A percentile compares a stretch with the other conserved stretches of the same genome.
Conservation (phyloP, 1,140 invertebrate species). For the Venturia canescens region DNA sequence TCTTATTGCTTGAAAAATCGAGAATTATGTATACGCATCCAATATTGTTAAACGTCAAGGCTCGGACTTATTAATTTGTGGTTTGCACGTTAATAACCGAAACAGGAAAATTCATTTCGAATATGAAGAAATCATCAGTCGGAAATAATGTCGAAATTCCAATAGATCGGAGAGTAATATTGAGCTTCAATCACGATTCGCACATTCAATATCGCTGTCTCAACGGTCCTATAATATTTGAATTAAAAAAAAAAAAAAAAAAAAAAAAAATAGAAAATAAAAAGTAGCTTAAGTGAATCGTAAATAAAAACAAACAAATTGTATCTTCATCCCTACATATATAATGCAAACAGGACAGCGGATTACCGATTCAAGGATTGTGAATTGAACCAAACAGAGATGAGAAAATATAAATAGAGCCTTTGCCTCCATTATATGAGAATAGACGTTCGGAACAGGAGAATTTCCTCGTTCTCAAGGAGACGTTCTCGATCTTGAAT, state of each 20-base stretch:
- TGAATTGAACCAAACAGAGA: neutral
- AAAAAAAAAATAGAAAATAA: too few species aligned
- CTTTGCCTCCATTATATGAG: slow-evolving; percentile 56
- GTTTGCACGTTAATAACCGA: too few species aligned
- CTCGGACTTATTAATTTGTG: neutral
- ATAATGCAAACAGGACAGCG: slow-evolving; percentile 5
- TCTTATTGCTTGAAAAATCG: neutral
- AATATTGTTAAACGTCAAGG: neutral
- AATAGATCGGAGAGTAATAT: too few species aligned
- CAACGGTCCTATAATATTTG: too few species aligned
- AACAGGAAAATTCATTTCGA: too few species aligned
- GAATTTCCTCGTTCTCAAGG: slow-evolving; percentile 23
- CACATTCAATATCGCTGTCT: too few species aligned
- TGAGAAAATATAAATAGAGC: slow-evolving; percentile 6
- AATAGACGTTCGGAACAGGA: slow-evolving; percentile 56
- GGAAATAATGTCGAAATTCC: too few species aligned
- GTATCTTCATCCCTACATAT: neutral
- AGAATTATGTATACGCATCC: neutral
- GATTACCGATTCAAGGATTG: slow-evolving; percentile 13
- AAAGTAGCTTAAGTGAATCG: too few species aligned
- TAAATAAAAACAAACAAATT: too few species aligned
- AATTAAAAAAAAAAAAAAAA: too few species aligned
- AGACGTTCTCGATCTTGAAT: slow-evolving; percentile 61
- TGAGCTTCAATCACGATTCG: too few species aligned
- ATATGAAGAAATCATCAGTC: too few species aligned